Evolutionary conservation across 2,888 invertebrate species (phyloP).

Genomic region (Celastrina argiolus): DNA sequence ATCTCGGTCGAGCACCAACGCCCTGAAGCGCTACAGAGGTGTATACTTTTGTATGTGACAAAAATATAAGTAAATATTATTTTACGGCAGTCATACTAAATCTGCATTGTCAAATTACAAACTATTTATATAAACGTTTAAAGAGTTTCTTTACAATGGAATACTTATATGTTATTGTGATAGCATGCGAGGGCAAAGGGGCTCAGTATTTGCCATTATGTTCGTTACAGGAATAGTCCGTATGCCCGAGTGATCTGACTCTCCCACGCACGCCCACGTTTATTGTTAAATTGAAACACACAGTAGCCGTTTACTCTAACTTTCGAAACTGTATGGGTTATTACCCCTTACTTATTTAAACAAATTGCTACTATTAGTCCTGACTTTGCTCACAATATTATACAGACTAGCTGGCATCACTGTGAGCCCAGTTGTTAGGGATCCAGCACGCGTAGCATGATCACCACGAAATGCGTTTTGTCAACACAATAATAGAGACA

Average conservation of each 20-base stretch:
- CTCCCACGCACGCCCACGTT: background rate
- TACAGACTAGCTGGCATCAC: no score
- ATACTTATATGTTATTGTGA: background rate
- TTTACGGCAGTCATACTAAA: no score
- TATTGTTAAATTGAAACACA: background rate
- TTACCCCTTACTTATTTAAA: background rate
- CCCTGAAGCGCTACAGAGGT: no score
- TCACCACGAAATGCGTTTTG: no score
- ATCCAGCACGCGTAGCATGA: no score
- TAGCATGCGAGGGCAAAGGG: background rate
- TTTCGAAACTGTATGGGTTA: background rate
- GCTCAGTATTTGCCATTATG: background rate
- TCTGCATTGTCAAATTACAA: no score
- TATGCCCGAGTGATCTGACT: background rate
- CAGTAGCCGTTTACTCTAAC: background rate
- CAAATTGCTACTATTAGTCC: background rate
- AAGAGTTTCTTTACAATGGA: background rate
- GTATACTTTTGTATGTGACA: no score
- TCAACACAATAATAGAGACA: no score
- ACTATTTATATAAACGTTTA: background rate
- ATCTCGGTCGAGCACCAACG: no score
- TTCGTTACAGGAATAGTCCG: background rate
- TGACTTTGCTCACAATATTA: background rate
- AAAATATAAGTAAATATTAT: no score
- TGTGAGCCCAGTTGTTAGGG: no score